Evolutionary conservation across 2,888 invertebrate genomes (phyloP), one percentile per base, ranked within the genome.

Genomic region (Calameuta pallipes): DNA sequence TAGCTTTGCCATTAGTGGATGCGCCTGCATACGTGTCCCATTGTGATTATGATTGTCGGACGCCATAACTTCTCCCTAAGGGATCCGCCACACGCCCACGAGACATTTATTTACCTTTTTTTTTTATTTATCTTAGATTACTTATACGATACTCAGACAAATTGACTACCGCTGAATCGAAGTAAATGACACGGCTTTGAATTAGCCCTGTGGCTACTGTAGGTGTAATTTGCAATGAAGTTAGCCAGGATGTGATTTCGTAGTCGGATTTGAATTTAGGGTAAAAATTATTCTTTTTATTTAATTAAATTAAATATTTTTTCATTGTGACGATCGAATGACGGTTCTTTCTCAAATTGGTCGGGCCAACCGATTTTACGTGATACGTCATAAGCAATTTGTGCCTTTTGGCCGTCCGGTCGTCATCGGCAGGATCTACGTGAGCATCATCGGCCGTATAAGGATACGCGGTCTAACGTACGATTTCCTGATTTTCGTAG

Each of bases 401-500:
- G 56, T 9, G 1, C 23, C 23, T 9, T 1, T 9, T 56, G 56
- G 23, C 15, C 56, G 56, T 9, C 1, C 56, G 56, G 56, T 56
- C 56, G 6, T 56, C 56, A 23, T 56, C 56, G 9, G 2, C 56
- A 9, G 56, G 56, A 56, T 56, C 23, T 23, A 56, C 23, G 56
- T 23, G 56, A 56, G 56, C 56, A 56, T 23, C 56, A 23, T 56
- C 15, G 56, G 9, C 37, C 74, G 36, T 35, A 74, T 74, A 74
- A 74, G 74, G 74, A 74, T 23, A 36, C 74, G 35, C 74, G 71
- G n/a, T 71, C 71, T 71, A 71, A 82, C 77, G 79, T 84, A 87
- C 86, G 85, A 86, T 88, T 89, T 89, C 87, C 87, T 87, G 87
- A 89, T 89, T 89, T 89, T 87, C 88, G 86, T 86, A 84, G 86